Evolutionary conservation across 2,888 invertebrate genomes (phyloP), one percentile per base, ranked within the genome.

Genomic region (Torymus aiolomorphi): DNA sequence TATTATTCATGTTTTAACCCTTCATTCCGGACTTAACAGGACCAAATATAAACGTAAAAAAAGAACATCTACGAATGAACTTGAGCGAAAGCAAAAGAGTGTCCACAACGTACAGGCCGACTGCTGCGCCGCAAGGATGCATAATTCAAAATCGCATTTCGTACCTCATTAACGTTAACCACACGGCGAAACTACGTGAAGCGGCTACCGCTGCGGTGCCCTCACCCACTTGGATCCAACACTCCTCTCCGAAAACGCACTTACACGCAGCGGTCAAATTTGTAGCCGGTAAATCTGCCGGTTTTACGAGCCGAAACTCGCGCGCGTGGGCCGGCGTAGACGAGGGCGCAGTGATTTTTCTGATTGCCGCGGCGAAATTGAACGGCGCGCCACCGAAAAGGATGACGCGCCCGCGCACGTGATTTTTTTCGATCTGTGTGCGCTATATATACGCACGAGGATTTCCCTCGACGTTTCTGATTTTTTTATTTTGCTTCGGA

Each of bases 281-380:
- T 89, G 89, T 89, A 87, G 88, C 88, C 88, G 88, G 87, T 89
- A 88, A 89, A 89, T 85, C 85, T 86, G 84, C 84, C 83, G 85
- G 85, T 87, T 89, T 89, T 88, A 89, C 85, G 87, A 85, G 81
- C 84, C 83, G 84, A 88, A 88, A 88, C 88, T 88, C 87, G 42
- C 8, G 54, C 16, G 56, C 73, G 63, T 42, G 63, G 14, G 70
- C 62, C 52, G 11, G n/a, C n/a, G n/a, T n/a, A n/a, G n/a, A n/a
- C n/a, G n/a, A n/a, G n/a, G n/a, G 56, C 49, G 16, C 61, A 18
- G 56, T 54, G 65, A 51, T 51, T 70, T 71, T 77, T 77, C 71
- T 65, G 71, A 77, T 77, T 77, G 65, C 70, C 51, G n/a, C 14
- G 51, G 4, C 16, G 51, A 56, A 56, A 76, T 76, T 76, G 56